Percentiles rank a stretch among this genome's conserved stretches.
phyloP scores from a whole-genome alignment of 2,888 invertebrate genomes.

The Drosophila limbata region DNA sequence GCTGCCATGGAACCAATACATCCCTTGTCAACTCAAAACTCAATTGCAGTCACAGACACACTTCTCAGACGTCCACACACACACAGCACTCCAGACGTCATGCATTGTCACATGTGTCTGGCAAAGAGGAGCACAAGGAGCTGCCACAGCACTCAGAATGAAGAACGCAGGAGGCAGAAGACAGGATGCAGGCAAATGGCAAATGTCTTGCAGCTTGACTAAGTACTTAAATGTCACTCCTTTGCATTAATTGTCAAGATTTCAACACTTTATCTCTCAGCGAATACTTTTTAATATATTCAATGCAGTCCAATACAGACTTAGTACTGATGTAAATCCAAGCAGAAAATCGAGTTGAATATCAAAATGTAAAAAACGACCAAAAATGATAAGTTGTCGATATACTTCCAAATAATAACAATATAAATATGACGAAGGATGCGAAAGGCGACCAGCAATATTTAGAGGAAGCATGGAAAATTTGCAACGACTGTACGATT shows the following conservation, averaged over 20 bases:
- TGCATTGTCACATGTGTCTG: conserved; percentile 54
- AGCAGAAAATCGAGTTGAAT: no score
- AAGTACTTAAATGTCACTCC: conserved; percentile 32
- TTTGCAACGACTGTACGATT: no score
- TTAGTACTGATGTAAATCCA: not conserved
- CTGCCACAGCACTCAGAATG: conserved; percentile 38
- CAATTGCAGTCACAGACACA: conserved; percentile 76
- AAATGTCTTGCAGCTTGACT: conserved; percentile 32
- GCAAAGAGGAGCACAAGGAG: conserved; percentile 16
- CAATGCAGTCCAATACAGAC: not conserved
- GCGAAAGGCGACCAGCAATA: no score
- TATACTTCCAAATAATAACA: no score
- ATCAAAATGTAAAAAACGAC: no score
- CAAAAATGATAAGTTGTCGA: no score
- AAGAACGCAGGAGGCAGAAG: conserved; percentile 34
- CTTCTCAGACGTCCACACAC: conserved; percentile 41
- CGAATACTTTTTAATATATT: not conserved
- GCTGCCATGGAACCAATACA: conserved; percentile 49
- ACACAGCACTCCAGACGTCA: conserved; percentile 49
- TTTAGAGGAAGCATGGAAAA: no score
- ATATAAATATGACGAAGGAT: no score
- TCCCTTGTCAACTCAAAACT: conserved; percentile 64
- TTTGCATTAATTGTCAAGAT: conserved; percentile 42
- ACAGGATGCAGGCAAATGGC: conserved; percentile 58
- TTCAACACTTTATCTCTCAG: conserved; percentile 11